phyloP scores from a whole-genome alignment of 2,797 vertebrate genomes.

The Sebastes trivittatus region DNA sequence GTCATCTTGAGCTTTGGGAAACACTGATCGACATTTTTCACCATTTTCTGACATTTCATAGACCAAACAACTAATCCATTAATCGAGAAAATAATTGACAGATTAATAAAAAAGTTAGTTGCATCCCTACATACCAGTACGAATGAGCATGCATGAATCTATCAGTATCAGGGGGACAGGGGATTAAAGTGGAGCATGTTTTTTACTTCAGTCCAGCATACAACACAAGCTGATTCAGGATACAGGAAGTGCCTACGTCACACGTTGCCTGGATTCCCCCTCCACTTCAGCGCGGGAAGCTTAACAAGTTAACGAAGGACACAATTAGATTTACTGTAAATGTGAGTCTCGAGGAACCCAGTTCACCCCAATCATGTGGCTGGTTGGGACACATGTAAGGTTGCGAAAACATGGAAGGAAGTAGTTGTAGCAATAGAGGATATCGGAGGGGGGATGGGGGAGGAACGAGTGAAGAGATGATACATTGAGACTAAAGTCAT shows the following conservation, averaged over 20 bases:
- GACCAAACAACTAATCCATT: too few relatives aligned
- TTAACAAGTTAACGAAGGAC: slow-evolving; percentile 65
- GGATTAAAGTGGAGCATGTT: not conserved
- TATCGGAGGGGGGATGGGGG: not conserved
- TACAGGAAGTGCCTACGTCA: slow-evolving; percentile 17
- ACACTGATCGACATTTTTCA: too few relatives aligned
- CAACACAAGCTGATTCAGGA: slow-evolving; percentile 16
- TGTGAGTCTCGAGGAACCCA: slow-evolving; percentile 71
- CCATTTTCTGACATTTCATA: too few relatives aligned
- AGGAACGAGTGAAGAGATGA: not conserved
- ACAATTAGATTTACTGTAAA: slow-evolving; percentile 78
- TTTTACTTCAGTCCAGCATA: not conserved
- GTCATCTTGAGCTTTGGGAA: fast-evolving
- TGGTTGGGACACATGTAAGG: slow-evolving; percentile 15
- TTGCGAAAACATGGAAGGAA: not conserved
- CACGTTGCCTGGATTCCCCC: slow-evolving; percentile 6
- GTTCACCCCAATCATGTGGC: slow-evolving; percentile 40
- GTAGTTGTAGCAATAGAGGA: not conserved
- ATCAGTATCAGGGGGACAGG: not conserved
- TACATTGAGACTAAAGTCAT: not conserved
- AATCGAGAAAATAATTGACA: too few relatives aligned
- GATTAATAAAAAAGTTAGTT: too few relatives aligned
- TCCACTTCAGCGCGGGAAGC: slow-evolving; percentile 4
- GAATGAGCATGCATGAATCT: not conserved
- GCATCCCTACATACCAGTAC: too few relatives aligned